Conservation (phyloP, 64 coral and sea anemone species). For the Acropora tenuis region DNA sequence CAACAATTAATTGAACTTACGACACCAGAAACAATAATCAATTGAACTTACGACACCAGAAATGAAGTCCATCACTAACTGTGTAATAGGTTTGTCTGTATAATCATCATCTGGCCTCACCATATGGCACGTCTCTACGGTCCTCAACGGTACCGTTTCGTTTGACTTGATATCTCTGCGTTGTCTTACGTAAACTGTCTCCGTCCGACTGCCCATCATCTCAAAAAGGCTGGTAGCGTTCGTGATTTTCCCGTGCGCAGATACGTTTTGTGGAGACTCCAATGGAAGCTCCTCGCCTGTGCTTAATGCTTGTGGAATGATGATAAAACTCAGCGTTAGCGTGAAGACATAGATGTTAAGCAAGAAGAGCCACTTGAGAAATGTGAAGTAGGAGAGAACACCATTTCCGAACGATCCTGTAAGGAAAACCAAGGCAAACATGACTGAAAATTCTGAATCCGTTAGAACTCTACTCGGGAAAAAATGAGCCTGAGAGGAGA, state of each 20-base stretch:
- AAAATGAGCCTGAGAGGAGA: too few relatives aligned
- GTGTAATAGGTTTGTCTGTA: slow-evolving; percentile 38
- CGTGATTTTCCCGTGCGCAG: background rate
- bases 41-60: slow-evolving; percentile 75
- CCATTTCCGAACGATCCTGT: slow-evolving; percentile 95
- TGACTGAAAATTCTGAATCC: background rate
- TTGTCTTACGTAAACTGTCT: background rate
- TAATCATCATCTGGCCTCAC: slow-evolving; percentile 55
- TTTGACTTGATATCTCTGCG: background rate
- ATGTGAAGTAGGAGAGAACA: slow-evolving; percentile 93
- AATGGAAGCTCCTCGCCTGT: slow-evolving; percentile 40
- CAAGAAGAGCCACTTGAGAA: slow-evolving; percentile 88
- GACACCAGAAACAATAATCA: slow-evolving; percentile 44
- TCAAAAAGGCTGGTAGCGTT: background rate
- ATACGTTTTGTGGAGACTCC: background rate
- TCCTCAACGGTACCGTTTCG: background rate
- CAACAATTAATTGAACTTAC: slow-evolving; percentile 8
- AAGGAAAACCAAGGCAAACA: background rate
- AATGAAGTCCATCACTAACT: slow-evolving; percentile 64
- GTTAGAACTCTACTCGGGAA: too few relatives aligned
- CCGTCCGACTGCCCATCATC: background rate
- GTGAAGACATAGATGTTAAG: slow-evolving; percentile 80
- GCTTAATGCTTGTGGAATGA: slow-evolving; percentile 89
- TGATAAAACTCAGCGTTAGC: slow-evolving; percentile 72
- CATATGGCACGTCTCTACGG: slow-evolving; percentile 35